Base-by-base conservation (phyloP, 2,888 invertebrate genomes). In the Zootermopsis nevadensis region DNA sequence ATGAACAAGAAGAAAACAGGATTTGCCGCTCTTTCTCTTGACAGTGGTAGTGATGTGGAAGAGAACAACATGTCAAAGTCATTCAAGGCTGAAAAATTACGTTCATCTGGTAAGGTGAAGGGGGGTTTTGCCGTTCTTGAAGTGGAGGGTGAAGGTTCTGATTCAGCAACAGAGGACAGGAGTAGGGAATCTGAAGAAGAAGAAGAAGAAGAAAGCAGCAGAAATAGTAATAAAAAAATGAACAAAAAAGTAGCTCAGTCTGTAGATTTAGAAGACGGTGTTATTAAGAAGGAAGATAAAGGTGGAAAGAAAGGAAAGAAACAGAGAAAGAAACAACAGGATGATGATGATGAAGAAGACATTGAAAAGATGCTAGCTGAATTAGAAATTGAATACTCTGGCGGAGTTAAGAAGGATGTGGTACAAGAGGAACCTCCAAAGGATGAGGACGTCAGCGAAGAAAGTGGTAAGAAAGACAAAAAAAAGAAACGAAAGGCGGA, bases 361-460 rank as follows among this genome's bases (percentile, higher is more conserved):
- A 90, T 97, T 84, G 96, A 97, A 87, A 95, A 95, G 89, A 94
- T 95, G 84, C 89, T 97, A 85, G 96, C 96, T 22, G 96, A 97
- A 89, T 90, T 97, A 85, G 94, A 95, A 89, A 91, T 95, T 90
- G 96, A 96, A 90, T 95, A 96, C 90, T 91, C 94, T 80, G 95
- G 94, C 30, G 91, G 91, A 0, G 92, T 93, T 87, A 90, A 91
- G 85, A 91, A 93, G 85, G 86, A 82, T n/a, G 79, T 81, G 27
- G 82, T 89, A 8, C 88, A 89, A 69, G 88, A 87, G 67, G 86
- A 85, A 7, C 86, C 87, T 19, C 86, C 87, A 27, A 86, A 87
- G 69, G 85, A 86, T 79, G 67, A 77, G 15, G 84, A 84, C 72
- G 85, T 83, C 79, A 85, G 84, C 82, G 84, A 84, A 35, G 83